Percentiles rank a stretch among this genome's conserved stretches.
Evolutionary conservation across 2,888 invertebrate species (phyloP).

Genomic region (Sceliomorpha sp.): DNA sequence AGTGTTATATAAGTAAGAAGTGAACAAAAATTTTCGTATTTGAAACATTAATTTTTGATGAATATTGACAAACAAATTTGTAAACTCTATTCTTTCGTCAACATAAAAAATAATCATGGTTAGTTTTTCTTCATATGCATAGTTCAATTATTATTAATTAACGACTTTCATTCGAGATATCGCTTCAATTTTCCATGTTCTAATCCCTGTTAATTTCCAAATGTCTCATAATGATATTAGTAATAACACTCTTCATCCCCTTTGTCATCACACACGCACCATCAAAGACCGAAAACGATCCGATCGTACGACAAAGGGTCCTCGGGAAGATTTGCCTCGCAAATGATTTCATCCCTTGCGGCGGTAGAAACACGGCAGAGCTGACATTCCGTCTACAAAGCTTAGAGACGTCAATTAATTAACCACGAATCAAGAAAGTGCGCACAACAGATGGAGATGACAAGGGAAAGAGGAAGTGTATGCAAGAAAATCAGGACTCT

Average conservation of each 20-base stretch:
- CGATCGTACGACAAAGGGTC: constrained; percentile 63
- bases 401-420: constrained; percentile 73
- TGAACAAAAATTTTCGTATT: too few relatives aligned
- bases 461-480: constrained; percentile 32
- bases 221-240: not conserved
- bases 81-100: too few relatives aligned
- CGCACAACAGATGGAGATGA: constrained; percentile 29
- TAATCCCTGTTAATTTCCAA: too few relatives aligned
- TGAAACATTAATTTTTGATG: too few relatives aligned
- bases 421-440: constrained; percentile 44
- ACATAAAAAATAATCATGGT: too few relatives aligned
- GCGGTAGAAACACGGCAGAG: constrained; percentile 61
- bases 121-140: too few relatives aligned
- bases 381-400: constrained; percentile 72
- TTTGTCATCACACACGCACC: constrained; percentile 6
- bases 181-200: too few relatives aligned
- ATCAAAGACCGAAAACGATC: constrained; percentile 34
- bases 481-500: constrained; percentile 44
- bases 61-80: too few relatives aligned
- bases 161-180: too few relatives aligned
- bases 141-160: too few relatives aligned
- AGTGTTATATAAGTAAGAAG: too few relatives aligned
- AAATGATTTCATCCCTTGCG: constrained; percentile 63
- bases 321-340: constrained; percentile 62
- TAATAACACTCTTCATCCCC: not conserved